Conservation (phyloP, 2,797 vertebrate species). For the Yasuhikotakia modesta region DNA sequence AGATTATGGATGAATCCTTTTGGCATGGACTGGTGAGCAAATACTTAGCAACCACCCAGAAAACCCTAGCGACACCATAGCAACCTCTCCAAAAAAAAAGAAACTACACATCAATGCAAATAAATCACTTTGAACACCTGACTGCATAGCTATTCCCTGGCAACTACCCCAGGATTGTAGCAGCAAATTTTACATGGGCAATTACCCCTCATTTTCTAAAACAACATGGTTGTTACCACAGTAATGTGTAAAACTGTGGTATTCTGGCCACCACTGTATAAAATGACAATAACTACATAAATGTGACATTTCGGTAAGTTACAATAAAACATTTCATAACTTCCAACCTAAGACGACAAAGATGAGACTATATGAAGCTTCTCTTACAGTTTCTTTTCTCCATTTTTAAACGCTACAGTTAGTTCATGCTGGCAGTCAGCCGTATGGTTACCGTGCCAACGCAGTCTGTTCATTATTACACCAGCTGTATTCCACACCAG, state of each 20-base stretch:
- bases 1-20: too few relatives aligned
- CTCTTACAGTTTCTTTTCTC: constrained; percentile 36
- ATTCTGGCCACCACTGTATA: background rate
- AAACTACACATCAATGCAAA: too few relatives aligned
- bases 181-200: too few relatives aligned
- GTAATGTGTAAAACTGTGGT: background rate
- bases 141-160: too few relatives aligned
- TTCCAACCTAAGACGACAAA: background rate
- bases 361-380: constrained; percentile 17
- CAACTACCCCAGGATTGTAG: too few relatives aligned
- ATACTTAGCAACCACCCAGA: too few relatives aligned
- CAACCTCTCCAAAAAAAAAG: too few relatives aligned
- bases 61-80: too few relatives aligned
- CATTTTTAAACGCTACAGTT: constrained; percentile 43
- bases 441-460: constrained; percentile 44
- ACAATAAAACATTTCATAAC: constrained; percentile 24
- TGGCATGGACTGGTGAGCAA: too few relatives aligned
- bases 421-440: constrained; percentile 58
- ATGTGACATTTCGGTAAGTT: background rate
- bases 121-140: too few relatives aligned
- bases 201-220: too few relatives aligned
- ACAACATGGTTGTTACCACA: too few relatives aligned
- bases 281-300: background rate
- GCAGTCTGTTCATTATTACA: constrained; percentile 57
- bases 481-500: constrained; percentile 57